Base-by-base conservation (phyloP, 2,797 vertebrate genomes). In the Bufotes viridis region DNA sequence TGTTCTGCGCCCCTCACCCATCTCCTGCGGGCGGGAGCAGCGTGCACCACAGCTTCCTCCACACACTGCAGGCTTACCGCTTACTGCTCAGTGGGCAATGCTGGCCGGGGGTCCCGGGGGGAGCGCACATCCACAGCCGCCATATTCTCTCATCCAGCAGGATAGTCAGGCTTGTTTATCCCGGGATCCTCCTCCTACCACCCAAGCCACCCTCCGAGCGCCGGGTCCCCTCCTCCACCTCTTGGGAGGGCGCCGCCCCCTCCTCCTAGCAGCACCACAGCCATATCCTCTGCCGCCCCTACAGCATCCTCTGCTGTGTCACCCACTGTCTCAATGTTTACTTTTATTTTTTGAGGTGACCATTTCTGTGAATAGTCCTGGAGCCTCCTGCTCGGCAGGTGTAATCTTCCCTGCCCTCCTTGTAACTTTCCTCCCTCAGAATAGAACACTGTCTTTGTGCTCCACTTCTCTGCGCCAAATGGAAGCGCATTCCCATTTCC, bases 81-180 rank as follows among this genome's bases (percentile, higher is more conserved):
- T 84, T 9, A 88, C 6, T 70, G 63, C 49, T 57, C 12, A 10
- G 14, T 12, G 61, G 80, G 12, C 58, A 57, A 1, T 1, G 70
- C 58, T 14, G 24, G 24, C 61, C 65, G 57, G 58, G 78, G 8
- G 18, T 24, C 69, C 86, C 57, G 57, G 26, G 65, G 55, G 67
- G 7, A 57, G 60, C 69, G 60, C 74, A 58, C 29, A 78, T 83
- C 81, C 81, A 88, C 24, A 58, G 87, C 87, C 87, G 87, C 87
- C 87, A 88, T 88, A 34, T 83, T 88, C 87, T 72, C 74, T 87
- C 81, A 57, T 84, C 72, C 72, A 82, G 85, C 63, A 87, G 69
- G 53, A 78, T 42, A 87, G 70, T 87, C 86, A 67, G 87, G 81
- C 81, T 88, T 88, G 87, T 88, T 88, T 88, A 88, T 88, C 87